Evolutionary conservation across 2,113 vertebrate species (phyloP).

Genomic region (Romanogobio albipinnatus): DNA sequence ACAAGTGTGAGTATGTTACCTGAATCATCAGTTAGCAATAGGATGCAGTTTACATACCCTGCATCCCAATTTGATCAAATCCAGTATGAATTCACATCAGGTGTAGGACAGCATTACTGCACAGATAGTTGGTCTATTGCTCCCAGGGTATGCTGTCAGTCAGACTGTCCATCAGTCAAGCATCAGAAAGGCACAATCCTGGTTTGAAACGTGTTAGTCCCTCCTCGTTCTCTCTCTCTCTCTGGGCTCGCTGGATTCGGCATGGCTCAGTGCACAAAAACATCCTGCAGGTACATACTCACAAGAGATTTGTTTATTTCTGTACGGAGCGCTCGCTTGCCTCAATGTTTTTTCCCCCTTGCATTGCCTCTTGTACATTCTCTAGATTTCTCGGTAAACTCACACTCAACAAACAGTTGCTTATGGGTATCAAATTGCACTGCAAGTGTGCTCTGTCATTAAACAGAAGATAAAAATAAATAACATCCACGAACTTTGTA

Average conservation of each 20-base stretch:
- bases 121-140: conserved; percentile 4
- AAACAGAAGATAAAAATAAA: neutral
- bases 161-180: conserved; percentile 30
- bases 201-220: conserved; percentile 5
- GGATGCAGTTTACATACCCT: neutral
- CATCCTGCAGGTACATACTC: conserved; percentile 46
- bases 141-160: conserved; percentile 34
- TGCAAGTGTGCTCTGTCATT: neutral
- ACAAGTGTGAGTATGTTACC: conserved; percentile 1
- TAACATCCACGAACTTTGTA: neutral
- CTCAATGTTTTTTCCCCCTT: neutral
- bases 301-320: conserved; percentile 49
- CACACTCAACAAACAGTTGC: conserved; percentile 34
- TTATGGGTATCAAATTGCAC: neutral
- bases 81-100: conserved; percentile 23
- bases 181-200: conserved; percentile 5
- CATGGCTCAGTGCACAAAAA: conserved; percentile 48
- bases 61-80: neutral
- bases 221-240: conserved; percentile 14
- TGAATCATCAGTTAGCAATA: conserved; percentile 1
- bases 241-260: neutral
- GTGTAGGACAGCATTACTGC: conserved; percentile 28
- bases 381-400: neutral
- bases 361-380: neutral
- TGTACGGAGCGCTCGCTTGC: neutral